Evolutionary conservation across 2,113 vertebrate genomes (phyloP), one percentile per base, ranked within the genome.

Genomic region (Halcyon senegalensis): DNA sequence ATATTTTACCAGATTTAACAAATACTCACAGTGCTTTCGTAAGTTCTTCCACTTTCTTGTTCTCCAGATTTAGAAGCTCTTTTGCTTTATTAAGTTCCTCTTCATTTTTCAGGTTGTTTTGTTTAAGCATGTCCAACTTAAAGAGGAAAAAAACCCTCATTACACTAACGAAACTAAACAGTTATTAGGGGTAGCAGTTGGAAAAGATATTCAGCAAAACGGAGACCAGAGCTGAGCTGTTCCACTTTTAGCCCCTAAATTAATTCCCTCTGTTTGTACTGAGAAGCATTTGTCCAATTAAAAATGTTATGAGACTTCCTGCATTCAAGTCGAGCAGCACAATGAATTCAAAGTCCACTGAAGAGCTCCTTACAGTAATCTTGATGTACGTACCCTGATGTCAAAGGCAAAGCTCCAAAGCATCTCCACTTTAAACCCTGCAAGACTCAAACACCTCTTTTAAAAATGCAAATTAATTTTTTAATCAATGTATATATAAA

Each of bases 11-110:
- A 63, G 48, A 64, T 53, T 53, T 31, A 77, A 75, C 24, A 50
- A 89, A 94, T 93, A 98, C 98, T 99, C 97, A 99, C 99, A 99
- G 98, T 98, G 99, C 99, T 96, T 98, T 98, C 93, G 43, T 97
- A 86, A 99, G 98, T 93, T 97, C 98, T 95, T 98, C 98, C 77
- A 98, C 98, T 91, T 96, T 99, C 92, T 99, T 95, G 86, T 97
- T 98, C 97, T 99, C 98, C 60, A 97, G 97, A 43, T 94, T 97
- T 82, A 99, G 98, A 64, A 98, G 98, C 69, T 99, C 98, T 97
- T 98, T 99, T 25, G 98, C 98, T 84, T 98, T 97, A 48, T 93
- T 98, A 73, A 99, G 98, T 62, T 99, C 98, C 82, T 99, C 98
- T 95, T 98, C 97, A 13, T 98, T 97, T 97, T 98, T 98, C 58